Evolutionary conservation across 92 coral and sea anemone genomes (phyloP), one percentile per base, ranked within the genome.

Genomic region (Epizoanthus ramosus): DNA sequence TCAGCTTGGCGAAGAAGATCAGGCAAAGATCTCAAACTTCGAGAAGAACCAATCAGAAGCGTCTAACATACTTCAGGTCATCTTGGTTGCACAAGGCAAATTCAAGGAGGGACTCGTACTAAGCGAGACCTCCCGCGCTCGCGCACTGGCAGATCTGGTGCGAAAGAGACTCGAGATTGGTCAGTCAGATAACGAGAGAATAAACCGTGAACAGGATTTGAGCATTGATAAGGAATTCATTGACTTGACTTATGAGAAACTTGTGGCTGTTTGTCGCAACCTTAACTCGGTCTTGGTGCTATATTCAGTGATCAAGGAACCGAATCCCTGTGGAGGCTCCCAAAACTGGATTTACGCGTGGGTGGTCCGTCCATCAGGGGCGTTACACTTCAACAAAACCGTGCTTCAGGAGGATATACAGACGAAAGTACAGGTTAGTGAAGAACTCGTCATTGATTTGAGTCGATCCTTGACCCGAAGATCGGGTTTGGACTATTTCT

Each of bases 31-130:
- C 10, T 90, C 93, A 28, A 90, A 90, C 71, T 90, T 87, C 73
- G 93, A 90, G 53, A 90, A 90, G 66, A 90, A 90, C 19, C 91
- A 90, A 73, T 71, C 83, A 0, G 91, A 90, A 21, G 92, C 92
- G 25, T 81, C 75, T n/a, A 89, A 89, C 23, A 75, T 86, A 54
- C 82, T 89, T 19, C 92, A 86, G 65, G 84, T 89, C 39, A 39
- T 89, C 18, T 79, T 89, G 18, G 81, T 82, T 18, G 85, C 85
- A 10, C 90, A 85, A 74, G 22, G 41, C 72, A 89, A 89, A 63
- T 80, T 74, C 74, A 89, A 89, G 79, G 90, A 89, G 56, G 90
- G 84, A 8, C 80, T 89, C 3, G 90, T 89, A 14, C 69, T 89
- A 4, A 83, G 90, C 24, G 92, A 89, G 74, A 73, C 60, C 13